A percentile compares a stretch with the other conserved stretches of the same genome.
These are phyloP conservation scores for Chrysolina oricalcia DNA, from an alignment of 2,888 invertebrate genomes.

Conservation along the genomic window DNA sequence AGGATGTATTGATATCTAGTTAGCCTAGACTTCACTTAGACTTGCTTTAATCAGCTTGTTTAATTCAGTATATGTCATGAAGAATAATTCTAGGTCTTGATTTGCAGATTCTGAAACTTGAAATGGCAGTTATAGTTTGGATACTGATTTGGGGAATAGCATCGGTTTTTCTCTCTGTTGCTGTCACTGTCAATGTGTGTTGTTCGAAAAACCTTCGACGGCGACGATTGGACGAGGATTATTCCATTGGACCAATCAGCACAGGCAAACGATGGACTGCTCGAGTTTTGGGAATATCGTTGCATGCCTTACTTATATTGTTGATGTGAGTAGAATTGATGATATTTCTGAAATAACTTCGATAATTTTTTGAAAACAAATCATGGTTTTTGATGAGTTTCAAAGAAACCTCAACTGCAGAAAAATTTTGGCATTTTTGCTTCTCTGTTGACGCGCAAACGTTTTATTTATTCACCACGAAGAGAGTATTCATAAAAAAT, in stretches of 20 bases:
- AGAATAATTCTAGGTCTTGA: conserved; percentile 14
- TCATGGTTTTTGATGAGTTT: too few relatives aligned
- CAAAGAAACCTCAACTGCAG: too few relatives aligned
- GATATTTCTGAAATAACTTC: background rate
- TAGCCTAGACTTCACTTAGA: too few relatives aligned
- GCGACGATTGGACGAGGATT: conserved; percentile 61
- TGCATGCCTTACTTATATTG: conserved; percentile 59
- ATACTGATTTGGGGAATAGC: conserved; percentile 63
- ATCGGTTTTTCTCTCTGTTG: conserved; percentile 60
- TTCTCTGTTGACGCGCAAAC: too few relatives aligned
- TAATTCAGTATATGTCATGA: background rate
- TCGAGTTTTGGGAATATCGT: conserved; percentile 49
- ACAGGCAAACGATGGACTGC: conserved; percentile 52
- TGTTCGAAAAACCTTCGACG: conserved; percentile 59
- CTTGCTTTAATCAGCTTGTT: background rate
- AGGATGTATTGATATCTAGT: too few relatives aligned
- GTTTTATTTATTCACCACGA: too few relatives aligned
- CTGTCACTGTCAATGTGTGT: conserved; percentile 58
- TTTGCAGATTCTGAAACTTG: conserved; percentile 64
- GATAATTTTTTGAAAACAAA: background rate
- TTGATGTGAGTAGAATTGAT: conserved; percentile 60
- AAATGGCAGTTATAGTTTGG: conserved; percentile 63
- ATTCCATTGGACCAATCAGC: conserved; percentile 55
- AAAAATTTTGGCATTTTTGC: too few relatives aligned
- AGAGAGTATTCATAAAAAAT: too few relatives aligned